phyloP scores from a whole-genome alignment of 2,113 vertebrate species.

The Colius striatus region DNA sequence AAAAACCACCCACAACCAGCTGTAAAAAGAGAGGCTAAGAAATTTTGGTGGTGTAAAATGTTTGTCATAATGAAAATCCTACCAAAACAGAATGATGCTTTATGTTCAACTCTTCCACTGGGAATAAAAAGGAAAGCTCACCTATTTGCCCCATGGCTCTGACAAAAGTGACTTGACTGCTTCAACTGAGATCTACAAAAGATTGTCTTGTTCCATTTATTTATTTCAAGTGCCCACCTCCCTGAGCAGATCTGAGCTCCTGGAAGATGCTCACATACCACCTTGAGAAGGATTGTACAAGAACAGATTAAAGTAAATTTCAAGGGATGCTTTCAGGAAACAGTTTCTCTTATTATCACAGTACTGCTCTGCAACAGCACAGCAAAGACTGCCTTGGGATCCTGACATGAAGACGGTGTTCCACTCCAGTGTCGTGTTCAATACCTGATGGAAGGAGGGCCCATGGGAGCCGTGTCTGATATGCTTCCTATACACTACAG shows the following conservation, averaged over 20 bases:
- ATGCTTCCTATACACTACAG: not conserved
- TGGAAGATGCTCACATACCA: not conserved
- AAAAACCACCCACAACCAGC: not conserved
- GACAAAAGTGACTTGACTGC: not conserved
- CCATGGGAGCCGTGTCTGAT: not conserved
- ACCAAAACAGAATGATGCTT: not conserved
- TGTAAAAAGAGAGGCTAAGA: constrained; percentile 2
- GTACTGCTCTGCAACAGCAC: not conserved
- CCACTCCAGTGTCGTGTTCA: not conserved
- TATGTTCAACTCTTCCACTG: not conserved
- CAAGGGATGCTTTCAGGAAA: not conserved
- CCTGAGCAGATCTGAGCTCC: not conserved
- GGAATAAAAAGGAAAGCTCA: constrained; percentile 39
- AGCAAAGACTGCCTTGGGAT: not conserved
- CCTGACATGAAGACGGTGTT: not conserved
- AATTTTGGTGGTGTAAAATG: not conserved
- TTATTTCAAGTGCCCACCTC: constrained; percentile 48
- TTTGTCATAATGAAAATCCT: not conserved
- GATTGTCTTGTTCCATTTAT: not conserved
- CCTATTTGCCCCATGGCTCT: constrained; percentile 4
- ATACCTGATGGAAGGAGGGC: not conserved
- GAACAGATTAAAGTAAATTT: not conserved
- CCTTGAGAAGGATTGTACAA: not conserved
- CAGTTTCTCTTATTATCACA: not conserved
- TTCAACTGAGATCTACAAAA: not conserved